phyloP scores from a whole-genome alignment of 2,113 vertebrate species.

The Shinisaurus crocodilurus region DNA sequence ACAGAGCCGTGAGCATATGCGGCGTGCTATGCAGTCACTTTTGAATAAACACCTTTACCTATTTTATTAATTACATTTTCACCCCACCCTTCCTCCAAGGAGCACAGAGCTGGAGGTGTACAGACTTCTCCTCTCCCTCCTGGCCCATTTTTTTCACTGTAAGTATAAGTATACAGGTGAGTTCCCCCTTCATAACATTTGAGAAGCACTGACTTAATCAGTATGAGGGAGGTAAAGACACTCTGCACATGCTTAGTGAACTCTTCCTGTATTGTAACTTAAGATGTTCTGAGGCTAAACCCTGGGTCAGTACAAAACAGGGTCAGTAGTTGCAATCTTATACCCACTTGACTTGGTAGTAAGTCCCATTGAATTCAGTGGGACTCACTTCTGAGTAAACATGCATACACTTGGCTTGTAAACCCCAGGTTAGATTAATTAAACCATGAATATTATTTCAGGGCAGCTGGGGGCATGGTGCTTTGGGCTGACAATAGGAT shows the following conservation, averaged over 20 bases:
- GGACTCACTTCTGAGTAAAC: neutral
- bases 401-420: neutral
- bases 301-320: neutral
- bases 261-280: neutral
- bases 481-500: neutral
- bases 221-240: neutral
- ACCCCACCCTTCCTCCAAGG: neutral
- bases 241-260: neutral
- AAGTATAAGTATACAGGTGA: too few relatives aligned
- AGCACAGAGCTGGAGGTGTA: neutral
- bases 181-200: neutral
- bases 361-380: neutral
- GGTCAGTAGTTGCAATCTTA: neutral
- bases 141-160: too few relatives aligned
- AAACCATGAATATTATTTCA: neutral
- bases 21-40: neutral
- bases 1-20: neutral
- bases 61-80: neutral
- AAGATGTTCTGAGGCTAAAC: neutral
- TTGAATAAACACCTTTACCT: neutral
- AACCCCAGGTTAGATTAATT: neutral
- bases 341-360: neutral
- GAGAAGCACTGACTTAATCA: neutral
- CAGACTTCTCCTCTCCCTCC: neutral
- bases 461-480: too few relatives aligned